Base-by-base conservation (phyloP, 2,797 vertebrate genomes). In the Tragopan temminckii region DNA sequence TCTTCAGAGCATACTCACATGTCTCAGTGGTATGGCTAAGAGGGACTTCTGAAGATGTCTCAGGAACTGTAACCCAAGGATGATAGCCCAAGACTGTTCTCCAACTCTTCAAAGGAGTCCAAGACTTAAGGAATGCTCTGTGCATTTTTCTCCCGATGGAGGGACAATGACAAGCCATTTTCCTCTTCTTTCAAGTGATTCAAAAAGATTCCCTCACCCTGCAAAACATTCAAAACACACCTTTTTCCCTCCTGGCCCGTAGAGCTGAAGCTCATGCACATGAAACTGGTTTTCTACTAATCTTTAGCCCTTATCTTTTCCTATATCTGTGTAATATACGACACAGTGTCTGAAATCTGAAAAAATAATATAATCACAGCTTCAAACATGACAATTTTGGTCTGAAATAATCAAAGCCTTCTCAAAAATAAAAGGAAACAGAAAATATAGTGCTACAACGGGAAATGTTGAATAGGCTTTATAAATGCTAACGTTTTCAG, bases 351-450 rank as follows among this genome's bases (percentile, higher is more conserved):
- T 78, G 53, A 85, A 78, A 45, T 48, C 11, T 71, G 48, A 74
- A 91, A 53, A 55, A 59, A 88, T 11, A 72, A 87, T 76, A n/a
- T 59, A 91, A 69, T 50, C 59, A 75, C 53, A 61, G 59, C 63
- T 88, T 95, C 36, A 90, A 88, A 67, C 31, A 23, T 79, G 71
- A 79, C 31, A 86, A 88, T 86, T 85, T 64, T 80, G 23, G 4
- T 18, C 63, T 90, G 58, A 91, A 96, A 92, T 74, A 85, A 88
- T 33, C 58, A 83, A 94, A 89, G 91, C 89, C 80, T 92, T 89
- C 62, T 87, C 71, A 90, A 83, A 77, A 66, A 42, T 77, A 36
- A 68, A 55, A 87, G 69, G 38, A 83, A 94, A 77, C 58, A 64
- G 48, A 69, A 38, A 69, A 38, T 12, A 52, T 29, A 6, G 13